Evolutionary conservation across 2,113 vertebrate species (phyloP).

Genomic region (Cottus gobio): DNA sequence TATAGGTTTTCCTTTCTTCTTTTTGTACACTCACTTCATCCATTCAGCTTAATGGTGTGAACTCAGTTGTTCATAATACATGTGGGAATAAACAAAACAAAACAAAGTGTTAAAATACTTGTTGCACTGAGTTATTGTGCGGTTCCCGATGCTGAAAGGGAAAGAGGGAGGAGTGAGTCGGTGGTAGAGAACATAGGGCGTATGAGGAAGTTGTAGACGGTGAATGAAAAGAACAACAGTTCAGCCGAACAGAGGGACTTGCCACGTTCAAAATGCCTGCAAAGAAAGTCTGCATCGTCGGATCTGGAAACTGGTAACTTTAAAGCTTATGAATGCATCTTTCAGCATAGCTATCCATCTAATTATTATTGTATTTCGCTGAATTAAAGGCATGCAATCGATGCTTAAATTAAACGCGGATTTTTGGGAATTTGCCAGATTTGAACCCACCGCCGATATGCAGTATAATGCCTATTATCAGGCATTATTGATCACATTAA

Average conservation of each 20-base stretch:
- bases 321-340: neutral
- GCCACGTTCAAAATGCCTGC: conserved; percentile 68
- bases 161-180: conserved; percentile 11
- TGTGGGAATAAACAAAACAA: too few species aligned
- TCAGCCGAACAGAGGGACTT: neutral
- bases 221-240: neutral
- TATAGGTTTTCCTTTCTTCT: too few species aligned
- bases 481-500: too few species aligned
- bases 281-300: conserved; percentile 86
- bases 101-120: neutral
- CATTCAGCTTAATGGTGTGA: too few species aligned
- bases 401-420: neutral
- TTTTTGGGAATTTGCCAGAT: neutral
- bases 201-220: conserved; percentile 71
- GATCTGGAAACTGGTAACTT: conserved; percentile 88
- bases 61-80: neutral
- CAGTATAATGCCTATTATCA: neutral
- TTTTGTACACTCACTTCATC: fast-evolving
- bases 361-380: too few species aligned
- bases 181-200: conserved; percentile 41
- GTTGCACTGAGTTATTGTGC: neutral
- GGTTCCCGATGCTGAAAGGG: neutral
- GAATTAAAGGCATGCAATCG: neutral
- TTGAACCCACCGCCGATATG: fast-evolving
- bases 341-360: too few species aligned